Evolutionary conservation across 2,888 invertebrate species (phyloP).

Genomic region (Coelogynopora nodosa): DNA sequence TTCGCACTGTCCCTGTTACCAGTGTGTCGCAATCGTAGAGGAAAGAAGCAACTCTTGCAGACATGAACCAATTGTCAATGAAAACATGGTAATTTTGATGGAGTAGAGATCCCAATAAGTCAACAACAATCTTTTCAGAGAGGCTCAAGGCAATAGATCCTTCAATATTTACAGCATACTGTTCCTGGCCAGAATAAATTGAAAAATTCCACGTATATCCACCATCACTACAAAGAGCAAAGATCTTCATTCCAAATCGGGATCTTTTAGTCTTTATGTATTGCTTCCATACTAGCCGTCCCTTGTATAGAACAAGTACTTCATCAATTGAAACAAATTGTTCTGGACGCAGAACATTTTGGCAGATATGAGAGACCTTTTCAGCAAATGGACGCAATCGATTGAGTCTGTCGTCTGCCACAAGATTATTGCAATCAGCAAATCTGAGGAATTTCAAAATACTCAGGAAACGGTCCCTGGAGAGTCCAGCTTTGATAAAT

Average conservation of each 20-base stretch:
- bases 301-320: conserved; percentile 33
- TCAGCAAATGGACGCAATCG: conserved; percentile 11
- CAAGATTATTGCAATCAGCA: conserved; percentile 32
- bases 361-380: conserved; percentile 24
- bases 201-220: conserved; percentile 29
- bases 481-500: conserved; percentile 26
- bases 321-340: conserved; percentile 23
- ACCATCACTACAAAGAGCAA: conserved; percentile 29
- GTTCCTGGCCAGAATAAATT: conserved; percentile 31
- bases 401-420: conserved; percentile 16
- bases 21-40: conserved; percentile 25
- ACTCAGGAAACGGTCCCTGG: conserved; percentile 15
- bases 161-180: conserved; percentile 31
- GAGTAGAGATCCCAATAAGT: conserved; percentile 31
- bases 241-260: conserved; percentile 23
- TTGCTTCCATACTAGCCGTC: conserved; percentile 22
- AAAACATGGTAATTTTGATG: conserved; percentile 31
- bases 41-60: conserved; percentile 28
- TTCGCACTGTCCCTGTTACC: conserved; percentile 27
- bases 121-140: conserved; percentile 31
- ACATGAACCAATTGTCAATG: conserved; percentile 31
- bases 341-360: conserved; percentile 25
- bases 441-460: conserved; percentile 38
- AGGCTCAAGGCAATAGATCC: conserved; percentile 28
- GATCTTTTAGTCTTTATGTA: conserved; percentile 14